Conservation (phyloP, 1,140 invertebrate species). For the Harpegnathos saltator region DNA sequence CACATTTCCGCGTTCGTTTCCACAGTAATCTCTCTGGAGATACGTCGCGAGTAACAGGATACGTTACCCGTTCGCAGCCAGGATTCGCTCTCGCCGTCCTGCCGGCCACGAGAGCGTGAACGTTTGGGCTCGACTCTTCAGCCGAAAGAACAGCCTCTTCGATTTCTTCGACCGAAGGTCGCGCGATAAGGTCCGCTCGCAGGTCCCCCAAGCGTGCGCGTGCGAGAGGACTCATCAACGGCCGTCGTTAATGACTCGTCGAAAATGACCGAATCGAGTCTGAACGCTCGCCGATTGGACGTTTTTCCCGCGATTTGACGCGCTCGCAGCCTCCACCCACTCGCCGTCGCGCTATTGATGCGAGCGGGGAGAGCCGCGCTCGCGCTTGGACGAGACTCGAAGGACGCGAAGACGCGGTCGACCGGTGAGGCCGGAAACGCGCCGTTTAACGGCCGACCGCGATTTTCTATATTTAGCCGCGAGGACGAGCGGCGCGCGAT, state of each 20-base stretch:
- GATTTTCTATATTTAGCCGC: neutral
- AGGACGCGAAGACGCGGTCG: too few relatives aligned
- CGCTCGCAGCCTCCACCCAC: too few relatives aligned
- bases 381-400: neutral
- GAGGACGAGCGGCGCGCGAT: neutral
- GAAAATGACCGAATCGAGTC: constrained; percentile 17
- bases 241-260: constrained; percentile 2
- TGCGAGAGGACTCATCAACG: neutral
- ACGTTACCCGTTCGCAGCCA: constrained; percentile 15
- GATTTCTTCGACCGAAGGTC: neutral
- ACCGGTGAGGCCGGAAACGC: neutral
- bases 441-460: neutral
- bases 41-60: constrained; percentile 5
- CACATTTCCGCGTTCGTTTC: constrained; percentile 41
- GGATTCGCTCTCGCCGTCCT: constrained; percentile 4
- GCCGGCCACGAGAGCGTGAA: neutral
- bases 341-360: neutral
- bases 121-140: neutral
- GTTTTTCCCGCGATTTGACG: constrained; percentile 32
- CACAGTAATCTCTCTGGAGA: constrained; percentile 38
- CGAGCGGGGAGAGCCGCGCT: neutral
- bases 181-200: constrained; percentile 3
- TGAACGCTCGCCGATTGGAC: constrained; percentile 27
- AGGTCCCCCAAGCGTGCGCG: neutral
- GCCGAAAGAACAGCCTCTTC: too few relatives aligned